Evolutionary conservation across 2,797 vertebrate genomes (phyloP).

Genomic region (Pempheris klunzingeri): DNA sequence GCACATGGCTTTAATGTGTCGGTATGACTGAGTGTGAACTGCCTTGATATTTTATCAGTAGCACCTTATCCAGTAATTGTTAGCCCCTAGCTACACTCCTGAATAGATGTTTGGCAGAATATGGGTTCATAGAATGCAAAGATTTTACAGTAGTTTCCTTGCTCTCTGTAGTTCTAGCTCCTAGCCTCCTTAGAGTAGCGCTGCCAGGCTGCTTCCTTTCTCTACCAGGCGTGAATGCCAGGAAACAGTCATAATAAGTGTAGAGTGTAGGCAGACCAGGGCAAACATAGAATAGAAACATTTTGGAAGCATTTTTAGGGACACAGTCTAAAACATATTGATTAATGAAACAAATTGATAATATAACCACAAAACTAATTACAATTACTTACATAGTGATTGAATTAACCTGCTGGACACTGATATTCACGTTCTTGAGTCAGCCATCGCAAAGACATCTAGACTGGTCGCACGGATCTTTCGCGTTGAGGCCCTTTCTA

Average conservation of each 20-base stretch:
- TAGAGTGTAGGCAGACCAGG: constrained; percentile 5
- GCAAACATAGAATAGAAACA: constrained; percentile 16
- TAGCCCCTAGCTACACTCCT: constrained; percentile 36
- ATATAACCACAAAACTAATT: constrained; percentile 11
- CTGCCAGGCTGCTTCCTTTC: constrained; percentile 49
- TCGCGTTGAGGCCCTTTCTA: constrained; percentile 66
- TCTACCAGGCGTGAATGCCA: constrained; percentile 19
- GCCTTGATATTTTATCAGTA: constrained; percentile 37
- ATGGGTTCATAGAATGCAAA: constrained; percentile 28
- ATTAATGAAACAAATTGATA: neutral
- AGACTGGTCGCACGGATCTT: constrained; percentile 14
- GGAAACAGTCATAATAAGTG: constrained; percentile 25
- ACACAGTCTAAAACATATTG: constrained; percentile 3
- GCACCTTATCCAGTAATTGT: constrained; percentile 11
- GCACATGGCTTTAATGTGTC: constrained; percentile 58
- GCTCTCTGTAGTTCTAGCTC: constrained; percentile 42
- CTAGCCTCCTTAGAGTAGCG: constrained; percentile 28
- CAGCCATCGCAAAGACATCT: neutral
- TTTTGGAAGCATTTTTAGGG: neutral
- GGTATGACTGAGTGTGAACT: constrained; percentile 61
- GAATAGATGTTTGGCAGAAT: constrained; percentile 25
- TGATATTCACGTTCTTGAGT: constrained; percentile 3
- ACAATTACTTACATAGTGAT: neutral
- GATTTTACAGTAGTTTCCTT: constrained; percentile 36
- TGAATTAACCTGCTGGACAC: constrained; percentile 16